Evolutionary conservation across 1,140 invertebrate genomes (phyloP), one percentile per base, ranked within the genome.

Genomic region (Oreohelix idahoensis): DNA sequence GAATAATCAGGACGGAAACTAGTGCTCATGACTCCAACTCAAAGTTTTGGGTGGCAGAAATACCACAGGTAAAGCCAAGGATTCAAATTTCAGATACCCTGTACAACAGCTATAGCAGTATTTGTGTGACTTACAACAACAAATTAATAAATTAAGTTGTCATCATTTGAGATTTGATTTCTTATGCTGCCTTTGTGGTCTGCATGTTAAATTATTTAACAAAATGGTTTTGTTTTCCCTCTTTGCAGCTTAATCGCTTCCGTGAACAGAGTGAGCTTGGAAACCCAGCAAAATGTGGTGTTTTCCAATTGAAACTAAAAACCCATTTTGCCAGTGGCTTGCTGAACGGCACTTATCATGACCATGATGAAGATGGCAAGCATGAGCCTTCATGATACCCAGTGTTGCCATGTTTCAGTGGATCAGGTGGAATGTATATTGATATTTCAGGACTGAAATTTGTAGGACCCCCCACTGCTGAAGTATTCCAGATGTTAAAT

Each of bases 341-440:
- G 77, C 77, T 79, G 35, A 66, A 79, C 26, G 58, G 51, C 35
- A 66, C 35, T 8, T 38, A 35, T n/a, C 15, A 32, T 51, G 75
- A 77, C 15, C 11, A 29, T 23, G 45, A 51, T 38, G 58, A 58
- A 38, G 4, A 39, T 23, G 32, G 32, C 45, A 66, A 77, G 23
- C 23, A 76, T 32, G 35, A 79, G 5, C 51, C 36, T 39, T 79
- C 66, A 53, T 79, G 77, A 79, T 66, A 79, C 36, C 71, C 15
- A 53, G 53, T 79, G 77, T 53, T 39, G 66, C 36, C 73, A 75
- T 75, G 15, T 75, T n/a, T 2, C 39, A 75, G 73, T 75, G 39
- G 73, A 45, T 42, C 10, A 75, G 39, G 13, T 20, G 39, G n/a
- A 71, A 71, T 71, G 73, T 42, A 8, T 45, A 42, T 75, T 71